Percentiles rank a stretch among this genome's conserved stretches.
Conservation (phyloP, 2,113 vertebrate genomes). For the Panthera leo region DNA sequence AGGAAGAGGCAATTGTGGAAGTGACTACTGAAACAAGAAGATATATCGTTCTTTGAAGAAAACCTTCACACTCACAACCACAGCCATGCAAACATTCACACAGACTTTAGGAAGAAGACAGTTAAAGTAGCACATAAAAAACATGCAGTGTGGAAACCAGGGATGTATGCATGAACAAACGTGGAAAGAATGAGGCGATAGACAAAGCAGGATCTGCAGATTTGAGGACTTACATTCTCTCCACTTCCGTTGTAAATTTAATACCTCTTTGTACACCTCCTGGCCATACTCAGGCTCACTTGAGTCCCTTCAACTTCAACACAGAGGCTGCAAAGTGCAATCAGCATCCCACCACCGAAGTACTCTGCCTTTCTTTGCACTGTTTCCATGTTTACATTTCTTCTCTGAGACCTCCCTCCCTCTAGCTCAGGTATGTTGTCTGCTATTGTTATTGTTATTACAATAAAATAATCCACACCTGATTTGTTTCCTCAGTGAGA, state of each 20-base stretch:
- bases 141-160: background rate
- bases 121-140: background rate
- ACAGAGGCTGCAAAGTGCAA: accelerated
- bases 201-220: background rate
- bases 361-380: background rate
- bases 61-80: background rate
- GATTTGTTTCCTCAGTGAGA: background rate
- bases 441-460: background rate
- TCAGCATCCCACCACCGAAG: background rate
- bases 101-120: background rate
- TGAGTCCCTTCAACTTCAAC: background rate
- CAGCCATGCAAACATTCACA: background rate
- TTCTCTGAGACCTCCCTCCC: background rate
- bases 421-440: background rate
- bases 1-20: background rate
- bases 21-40: background rate
- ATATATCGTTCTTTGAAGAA: background rate
- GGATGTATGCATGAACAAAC: background rate
- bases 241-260: accelerated
- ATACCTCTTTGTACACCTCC: background rate
- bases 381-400: background rate
- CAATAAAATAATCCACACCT: background rate
- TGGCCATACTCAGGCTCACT: background rate
- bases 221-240: background rate
- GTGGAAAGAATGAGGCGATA: background rate